Conservation (phyloP, 2,888 invertebrate genomes). For the Ctenicera cuprea region DNA sequence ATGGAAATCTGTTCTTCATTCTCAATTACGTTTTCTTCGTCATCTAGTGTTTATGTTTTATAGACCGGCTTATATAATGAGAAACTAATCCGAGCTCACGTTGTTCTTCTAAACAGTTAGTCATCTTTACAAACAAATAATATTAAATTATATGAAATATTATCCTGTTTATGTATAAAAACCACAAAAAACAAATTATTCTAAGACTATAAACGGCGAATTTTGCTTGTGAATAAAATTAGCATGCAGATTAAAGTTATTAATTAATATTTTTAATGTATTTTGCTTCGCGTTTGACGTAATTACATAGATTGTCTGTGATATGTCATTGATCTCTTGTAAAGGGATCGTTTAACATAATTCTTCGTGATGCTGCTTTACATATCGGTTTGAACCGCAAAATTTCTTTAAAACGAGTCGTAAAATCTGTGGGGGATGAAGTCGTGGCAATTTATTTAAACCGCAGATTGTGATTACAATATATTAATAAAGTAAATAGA, state of each 20-base stretch:
- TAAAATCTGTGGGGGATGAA: constrained; percentile 10
- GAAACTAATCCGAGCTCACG: too few species aligned
- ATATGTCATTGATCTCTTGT: constrained; percentile 21
- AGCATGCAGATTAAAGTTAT: constrained; percentile 19
- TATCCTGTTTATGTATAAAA: too few species aligned
- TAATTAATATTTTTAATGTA: constrained; percentile 19
- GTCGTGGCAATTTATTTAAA: constrained; percentile 1
- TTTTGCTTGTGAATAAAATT: constrained; percentile 4
- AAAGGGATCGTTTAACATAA: constrained; percentile 17
- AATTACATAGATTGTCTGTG: background rate
- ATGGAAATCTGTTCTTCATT: too few species aligned
- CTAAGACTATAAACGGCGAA: background rate
- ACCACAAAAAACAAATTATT: too few species aligned
- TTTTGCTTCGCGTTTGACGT: background rate
- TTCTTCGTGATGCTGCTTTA: background rate
- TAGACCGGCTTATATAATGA: too few species aligned
- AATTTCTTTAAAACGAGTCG: constrained; percentile 9
- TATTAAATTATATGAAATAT: too few species aligned
- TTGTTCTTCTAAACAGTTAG: too few species aligned
- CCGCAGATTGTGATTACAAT: constrained; percentile 12
- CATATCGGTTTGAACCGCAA: background rate
- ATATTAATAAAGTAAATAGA: constrained; percentile 5
- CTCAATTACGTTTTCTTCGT: too few species aligned
- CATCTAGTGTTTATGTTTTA: too few species aligned
- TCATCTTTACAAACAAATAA: too few species aligned